These are phyloP conservation scores for Xylocampa areola DNA, from an alignment of 2,888 invertebrate species.

Conservation along the genomic window DNA sequence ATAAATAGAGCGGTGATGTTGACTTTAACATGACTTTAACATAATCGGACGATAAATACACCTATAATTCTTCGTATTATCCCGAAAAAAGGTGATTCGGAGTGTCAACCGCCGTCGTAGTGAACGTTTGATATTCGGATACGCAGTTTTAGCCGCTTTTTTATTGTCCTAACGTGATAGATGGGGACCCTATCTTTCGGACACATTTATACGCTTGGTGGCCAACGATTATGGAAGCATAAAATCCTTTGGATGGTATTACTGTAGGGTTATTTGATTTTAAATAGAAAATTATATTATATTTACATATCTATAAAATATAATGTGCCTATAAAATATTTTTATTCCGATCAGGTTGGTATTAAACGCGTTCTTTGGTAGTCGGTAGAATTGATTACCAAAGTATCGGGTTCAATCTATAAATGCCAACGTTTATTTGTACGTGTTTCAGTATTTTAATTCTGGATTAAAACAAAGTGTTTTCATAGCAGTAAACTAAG, in stretches of 20 bases:
- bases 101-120: slow-evolving; percentile 41
- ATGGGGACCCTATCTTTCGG: slow-evolving; percentile 47
- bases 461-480: no score
- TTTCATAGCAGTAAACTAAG: no score
- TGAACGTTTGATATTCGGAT: slow-evolving; percentile 54
- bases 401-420: no score
- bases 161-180: slow-evolving; percentile 53
- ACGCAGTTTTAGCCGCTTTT: slow-evolving; percentile 50
- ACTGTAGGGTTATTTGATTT: slow-evolving; percentile 34
- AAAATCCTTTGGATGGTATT: slow-evolving; percentile 38
- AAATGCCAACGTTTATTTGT: no score
- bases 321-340: slow-evolving; percentile 12
- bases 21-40: slow-evolving; percentile 59
- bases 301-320: slow-evolving; percentile 11
- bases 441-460: no score
- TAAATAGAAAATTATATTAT: slow-evolving; percentile 22
- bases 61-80: slow-evolving; percentile 58
- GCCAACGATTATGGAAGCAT: slow-evolving; percentile 43
- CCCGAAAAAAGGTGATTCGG: slow-evolving; percentile 57
- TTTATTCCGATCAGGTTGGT: slow-evolving; percentile 17
- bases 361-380: background rate
- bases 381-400: no score
- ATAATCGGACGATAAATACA: slow-evolving; percentile 58
- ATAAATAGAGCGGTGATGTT: slow-evolving; percentile 39
- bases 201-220: slow-evolving; percentile 48